Base-by-base conservation (phyloP, 2,797 vertebrate genomes). In the Lagothrix lagotricha region DNA sequence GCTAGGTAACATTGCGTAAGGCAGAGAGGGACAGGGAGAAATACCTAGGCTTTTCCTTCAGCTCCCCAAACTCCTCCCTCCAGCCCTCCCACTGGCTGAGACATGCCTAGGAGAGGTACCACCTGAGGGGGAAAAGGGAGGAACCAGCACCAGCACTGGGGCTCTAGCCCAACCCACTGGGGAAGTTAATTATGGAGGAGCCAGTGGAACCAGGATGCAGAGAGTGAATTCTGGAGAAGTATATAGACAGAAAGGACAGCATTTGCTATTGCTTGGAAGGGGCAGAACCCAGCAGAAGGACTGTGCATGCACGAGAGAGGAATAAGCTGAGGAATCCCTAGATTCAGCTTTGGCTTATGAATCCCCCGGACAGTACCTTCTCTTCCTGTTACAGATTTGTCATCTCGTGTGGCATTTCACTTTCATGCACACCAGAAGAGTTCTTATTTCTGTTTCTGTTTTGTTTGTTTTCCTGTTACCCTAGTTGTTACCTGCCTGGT, bases 401-500 rank as follows among this genome's bases (percentile, higher is more conserved):
- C 33, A 2, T 76, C 28, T 80, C 80, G 1, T 93, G 76, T 93
- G 94, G 11, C 15, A 28, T 44, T 6, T 10, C 93, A 83, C 36
- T 96, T 83, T 91, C 95, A 72, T 83, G 79, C 46, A 93, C 19
- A 95, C 46, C 12, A 82, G 39, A 57, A 94, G 90, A 57, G 64
- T 92, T 73, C 92, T 41, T 87, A 22, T 8, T 82, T 46, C 87
- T 54, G 26, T 88, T 96, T n/a, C 28, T 52, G 9, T 92, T 92
- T 90, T 58, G 5, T 92, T 90, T 58, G 5, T 82, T 19, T 85
- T 92, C 12, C 5, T 72, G 19, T 1, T 15, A 90, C 82, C 82
- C 0, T 61, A 96, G 72, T 41, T 90, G 57, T 88, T 93, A 39
- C 58, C 95, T 93, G 93, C 76, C n/a, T 88, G 79, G 92, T 90